Evolutionary conservation across 2,888 invertebrate species (phyloP).

Genomic region (Lasiommata megera): DNA sequence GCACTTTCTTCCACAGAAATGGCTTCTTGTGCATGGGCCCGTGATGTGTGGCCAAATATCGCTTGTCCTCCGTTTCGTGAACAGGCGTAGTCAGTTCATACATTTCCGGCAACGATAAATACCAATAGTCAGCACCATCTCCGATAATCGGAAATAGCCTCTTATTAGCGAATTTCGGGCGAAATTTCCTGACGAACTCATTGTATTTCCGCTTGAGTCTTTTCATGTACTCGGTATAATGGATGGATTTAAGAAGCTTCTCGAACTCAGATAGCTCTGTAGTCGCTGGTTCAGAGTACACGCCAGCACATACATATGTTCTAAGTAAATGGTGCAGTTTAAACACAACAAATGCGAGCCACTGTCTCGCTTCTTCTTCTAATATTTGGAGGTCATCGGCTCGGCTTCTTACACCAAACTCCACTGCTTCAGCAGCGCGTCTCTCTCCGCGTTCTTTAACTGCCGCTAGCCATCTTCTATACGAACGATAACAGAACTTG

Average conservation of each 20-base stretch:
- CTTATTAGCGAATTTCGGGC: conserved; percentile 67
- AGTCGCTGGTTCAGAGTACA: conserved; percentile 60
- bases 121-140: conserved; percentile 73
- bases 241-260: conserved; percentile 65
- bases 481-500: conserved; percentile 65
- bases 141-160: conserved; percentile 71
- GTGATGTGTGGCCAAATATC: conserved; percentile 56
- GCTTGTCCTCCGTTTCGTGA: conserved; percentile 40
- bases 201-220: conserved; percentile 65
- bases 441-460: conserved; percentile 65
- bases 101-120: conserved; percentile 74
- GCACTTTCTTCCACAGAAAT: conserved; percentile 64
- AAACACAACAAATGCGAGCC: conserved; percentile 72
- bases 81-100: conserved; percentile 61
- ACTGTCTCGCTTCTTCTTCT: conserved; percentile 69
- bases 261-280: conserved; percentile 66
- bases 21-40: conserved; percentile 61
- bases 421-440: conserved; percentile 63
- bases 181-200: conserved; percentile 68
- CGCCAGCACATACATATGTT: conserved; percentile 61
- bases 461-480: conserved; percentile 63
- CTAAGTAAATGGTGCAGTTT: conserved; percentile 70
- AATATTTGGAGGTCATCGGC: conserved; percentile 65
- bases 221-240: conserved; percentile 69
- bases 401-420: conserved; percentile 64